These are phyloP conservation scores for Coleophora deauratella DNA, from an alignment of 2,888 invertebrate genomes.

Conservation along the genomic window DNA sequence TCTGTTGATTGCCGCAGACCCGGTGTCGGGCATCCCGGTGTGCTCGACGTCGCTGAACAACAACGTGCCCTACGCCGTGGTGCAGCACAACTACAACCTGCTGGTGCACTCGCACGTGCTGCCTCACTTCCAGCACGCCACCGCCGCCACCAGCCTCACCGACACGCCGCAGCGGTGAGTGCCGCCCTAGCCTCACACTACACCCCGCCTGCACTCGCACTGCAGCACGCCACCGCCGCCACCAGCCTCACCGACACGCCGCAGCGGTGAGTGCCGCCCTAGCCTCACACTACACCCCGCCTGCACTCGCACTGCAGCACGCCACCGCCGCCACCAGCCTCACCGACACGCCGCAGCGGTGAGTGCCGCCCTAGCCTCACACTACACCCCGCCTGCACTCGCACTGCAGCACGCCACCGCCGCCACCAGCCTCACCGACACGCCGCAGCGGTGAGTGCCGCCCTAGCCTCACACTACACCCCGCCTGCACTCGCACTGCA, in stretches of 20 bases:
- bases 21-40: constrained; percentile 82
- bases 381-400: too few species aligned
- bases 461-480: too few species aligned
- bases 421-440: background rate
- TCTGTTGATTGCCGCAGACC: constrained; percentile 58
- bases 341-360: background rate
- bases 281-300: too few species aligned
- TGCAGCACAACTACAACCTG: constrained; percentile 84
- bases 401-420: background rate
- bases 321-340: background rate
- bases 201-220: background rate
- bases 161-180: constrained; percentile 49
- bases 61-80: constrained; percentile 70
- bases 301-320: too few species aligned
- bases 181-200: background rate
- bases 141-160: constrained; percentile 47
- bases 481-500: too few species aligned
- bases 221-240: background rate
- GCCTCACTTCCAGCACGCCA: constrained; percentile 72
- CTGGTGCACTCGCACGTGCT: constrained; percentile 83
- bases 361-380: background rate
- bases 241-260: background rate
- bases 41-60: constrained; percentile 76
- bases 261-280: background rate
- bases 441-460: background rate